These are phyloP conservation scores for Nyleta sp. DNA, from an alignment of 2,888 invertebrate species.

Conservation along the genomic window DNA sequence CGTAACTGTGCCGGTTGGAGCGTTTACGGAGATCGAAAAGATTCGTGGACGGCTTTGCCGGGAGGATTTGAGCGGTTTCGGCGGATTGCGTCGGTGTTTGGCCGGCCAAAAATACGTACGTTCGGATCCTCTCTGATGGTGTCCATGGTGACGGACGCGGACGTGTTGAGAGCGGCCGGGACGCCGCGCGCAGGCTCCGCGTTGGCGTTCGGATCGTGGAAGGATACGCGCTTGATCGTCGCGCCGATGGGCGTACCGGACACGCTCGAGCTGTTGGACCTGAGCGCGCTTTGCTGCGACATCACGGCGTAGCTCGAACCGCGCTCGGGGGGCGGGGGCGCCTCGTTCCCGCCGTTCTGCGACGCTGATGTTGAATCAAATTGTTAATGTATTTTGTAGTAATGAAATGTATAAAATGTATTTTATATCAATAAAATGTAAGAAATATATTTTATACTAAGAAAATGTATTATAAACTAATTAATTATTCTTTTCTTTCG, in stretches of 20 bases:
- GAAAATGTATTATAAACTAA: too few species aligned
- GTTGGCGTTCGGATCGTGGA: constrained; percentile 85
- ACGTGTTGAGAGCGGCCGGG: constrained; percentile 78
- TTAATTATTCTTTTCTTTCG: too few species aligned
- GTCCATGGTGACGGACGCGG: constrained; percentile 82
- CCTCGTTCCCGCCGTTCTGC: constrained; percentile 79
- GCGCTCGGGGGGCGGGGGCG: constrained; percentile 91
- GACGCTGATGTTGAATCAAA: constrained; percentile 68
- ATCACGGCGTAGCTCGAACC: constrained; percentile 94
- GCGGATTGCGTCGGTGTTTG: constrained; percentile 9
- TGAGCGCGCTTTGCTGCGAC: constrained; percentile 86
- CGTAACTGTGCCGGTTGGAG: too few species aligned
- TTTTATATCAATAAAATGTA: too few species aligned
- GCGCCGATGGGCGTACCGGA: constrained; percentile 77
- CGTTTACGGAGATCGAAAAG: background rate
- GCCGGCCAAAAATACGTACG: constrained; percentile 84
- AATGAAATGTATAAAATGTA: background rate
- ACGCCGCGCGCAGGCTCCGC: constrained; percentile 77
- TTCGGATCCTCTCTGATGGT: constrained; percentile 91
- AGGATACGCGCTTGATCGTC: constrained; percentile 88
- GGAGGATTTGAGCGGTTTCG: background rate
- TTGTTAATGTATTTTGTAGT: too few species aligned
- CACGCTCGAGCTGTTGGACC: constrained; percentile 80
- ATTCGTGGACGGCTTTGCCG: background rate
- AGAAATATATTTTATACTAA: too few species aligned